Evolutionary conservation across 2,888 invertebrate species (phyloP), one percentile per base, ranked within the genome.

Genomic region (Scrobipalpa costella): DNA sequence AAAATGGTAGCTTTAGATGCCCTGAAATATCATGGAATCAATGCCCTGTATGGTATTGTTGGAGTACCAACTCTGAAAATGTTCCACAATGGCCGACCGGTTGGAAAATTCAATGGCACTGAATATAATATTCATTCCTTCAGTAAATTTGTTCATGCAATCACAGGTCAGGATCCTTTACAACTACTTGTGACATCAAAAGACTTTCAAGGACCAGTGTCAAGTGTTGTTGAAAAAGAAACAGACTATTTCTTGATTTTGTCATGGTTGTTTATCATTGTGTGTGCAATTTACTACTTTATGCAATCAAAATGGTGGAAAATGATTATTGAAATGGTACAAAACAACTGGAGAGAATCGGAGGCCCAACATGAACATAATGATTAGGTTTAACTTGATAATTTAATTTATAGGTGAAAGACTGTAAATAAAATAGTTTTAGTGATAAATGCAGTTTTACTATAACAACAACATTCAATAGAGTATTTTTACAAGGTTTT

Each of bases 1-100:
- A 95, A 96, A 86, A 94, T 98, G 83, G 95, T 97, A 9, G 98
- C 97, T 2, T 94, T 99, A 17, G 98, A 99, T 92, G 97, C 98
- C 1, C 93, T 96, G 72, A 94, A 94, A 78, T 94, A 96, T 75
- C 95, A 95, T 77, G 94, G 95, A 66, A 96, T 97, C 60, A 98
- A 97, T 86, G 96, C 97, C 0, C 96, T 97, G 73, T 97, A 96
- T 84, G 98, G 98, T 9, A 96, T 98, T 65, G 95, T 97, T 8
- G 98, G 97, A 17, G 95, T 98, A 47, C 98, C 98, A 7, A 97
- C 97, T 2, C 80, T 98, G 38, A 93, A 98, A 88, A 92, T 98
- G 68, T 97, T 98, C 75, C 97, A 98, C 75, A 98, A 97, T 83
- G 97, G 97, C 0, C 93, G 96, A 69, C 95, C 97, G 0, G 94